These are phyloP conservation scores for Pyrrhia umbra DNA, from an alignment of 2,888 invertebrate species.

Conservation along the genomic window DNA sequence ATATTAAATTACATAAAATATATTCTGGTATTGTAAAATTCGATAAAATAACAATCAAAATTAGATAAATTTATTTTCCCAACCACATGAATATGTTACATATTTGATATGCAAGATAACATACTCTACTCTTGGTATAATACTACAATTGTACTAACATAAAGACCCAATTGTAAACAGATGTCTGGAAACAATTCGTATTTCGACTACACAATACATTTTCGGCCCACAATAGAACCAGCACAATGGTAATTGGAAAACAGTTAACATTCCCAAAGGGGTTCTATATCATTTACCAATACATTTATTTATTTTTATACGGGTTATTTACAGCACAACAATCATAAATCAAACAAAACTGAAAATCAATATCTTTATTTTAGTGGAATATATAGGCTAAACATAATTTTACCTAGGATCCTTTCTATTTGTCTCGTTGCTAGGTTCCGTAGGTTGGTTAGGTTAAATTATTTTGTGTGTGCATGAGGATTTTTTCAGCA, in stretches of 20 bases:
- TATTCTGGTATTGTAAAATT: no score
- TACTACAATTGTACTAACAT: conserved; percentile 11
- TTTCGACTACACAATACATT: conserved; percentile 42
- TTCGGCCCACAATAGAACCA: conserved; percentile 40
- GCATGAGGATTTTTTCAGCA: no score
- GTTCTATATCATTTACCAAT: background rate
- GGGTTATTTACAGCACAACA: background rate
- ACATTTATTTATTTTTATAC: background rate
- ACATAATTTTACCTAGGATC: no score
- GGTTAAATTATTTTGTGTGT: no score
- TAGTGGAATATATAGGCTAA: no score
- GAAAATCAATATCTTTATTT: background rate
- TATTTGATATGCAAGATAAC: background rate
- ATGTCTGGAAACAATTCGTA: conserved; percentile 41
- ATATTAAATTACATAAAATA: no score
- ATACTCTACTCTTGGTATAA: background rate
- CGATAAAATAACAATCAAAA: no score
- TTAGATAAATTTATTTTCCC: no score
- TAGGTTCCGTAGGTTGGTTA: no score
- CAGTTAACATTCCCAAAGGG: conserved; percentile 27
- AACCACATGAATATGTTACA: background rate
- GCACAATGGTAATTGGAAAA: conserved; percentile 52
- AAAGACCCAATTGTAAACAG: conserved; percentile 24
- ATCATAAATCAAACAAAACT: background rate
- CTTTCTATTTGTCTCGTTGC: no score